These are phyloP conservation scores for Diprion similis DNA, from an alignment of 1,140 invertebrate genomes.

Conservation along the genomic window DNA sequence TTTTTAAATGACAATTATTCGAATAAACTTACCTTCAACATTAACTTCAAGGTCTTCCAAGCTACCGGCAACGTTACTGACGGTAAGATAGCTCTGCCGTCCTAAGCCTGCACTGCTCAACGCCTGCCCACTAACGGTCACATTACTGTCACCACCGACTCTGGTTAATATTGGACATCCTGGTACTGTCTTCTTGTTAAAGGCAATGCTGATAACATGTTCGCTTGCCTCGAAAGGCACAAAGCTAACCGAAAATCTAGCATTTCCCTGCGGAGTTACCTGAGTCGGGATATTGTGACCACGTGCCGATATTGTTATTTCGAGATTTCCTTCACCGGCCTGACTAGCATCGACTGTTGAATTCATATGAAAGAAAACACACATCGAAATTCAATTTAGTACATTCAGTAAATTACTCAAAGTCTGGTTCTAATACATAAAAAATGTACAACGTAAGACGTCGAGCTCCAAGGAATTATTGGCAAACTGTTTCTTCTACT, in stretches of 20 bases:
- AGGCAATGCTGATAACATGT: slow-evolving; percentile 95
- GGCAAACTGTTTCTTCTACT: not conserved
- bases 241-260: slow-evolving; percentile 94
- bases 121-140: slow-evolving; percentile 75
- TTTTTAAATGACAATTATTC: slow-evolving; percentile 12
- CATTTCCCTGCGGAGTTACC: slow-evolving; percentile 92
- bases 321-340: slow-evolving; percentile 97
- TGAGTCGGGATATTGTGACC: slow-evolving; percentile 96
- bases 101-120: slow-evolving; percentile 69
- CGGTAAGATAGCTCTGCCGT: slow-evolving; percentile 69
- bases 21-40: slow-evolving; percentile 83
- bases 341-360: slow-evolving; percentile 90
- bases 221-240: slow-evolving; percentile 92
- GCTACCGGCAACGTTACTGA: slow-evolving; percentile 78
- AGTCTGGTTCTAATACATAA: not conserved
- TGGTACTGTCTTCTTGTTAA: slow-evolving; percentile 88
- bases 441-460: not conserved
- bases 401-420: slow-evolving; percentile 17
- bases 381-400: not conserved
- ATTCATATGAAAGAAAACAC: not conserved
- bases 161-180: slow-evolving; percentile 82
- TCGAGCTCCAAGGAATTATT: not conserved
- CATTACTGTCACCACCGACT: slow-evolving; percentile 74
- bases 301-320: slow-evolving; percentile 94
- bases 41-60: slow-evolving; percentile 93